A percentile compares a stretch with the other conserved stretches of the same genome.
Evolutionary conservation across 2,888 invertebrate genomes (phyloP).

Genomic region (Thereva nobilitata): DNA sequence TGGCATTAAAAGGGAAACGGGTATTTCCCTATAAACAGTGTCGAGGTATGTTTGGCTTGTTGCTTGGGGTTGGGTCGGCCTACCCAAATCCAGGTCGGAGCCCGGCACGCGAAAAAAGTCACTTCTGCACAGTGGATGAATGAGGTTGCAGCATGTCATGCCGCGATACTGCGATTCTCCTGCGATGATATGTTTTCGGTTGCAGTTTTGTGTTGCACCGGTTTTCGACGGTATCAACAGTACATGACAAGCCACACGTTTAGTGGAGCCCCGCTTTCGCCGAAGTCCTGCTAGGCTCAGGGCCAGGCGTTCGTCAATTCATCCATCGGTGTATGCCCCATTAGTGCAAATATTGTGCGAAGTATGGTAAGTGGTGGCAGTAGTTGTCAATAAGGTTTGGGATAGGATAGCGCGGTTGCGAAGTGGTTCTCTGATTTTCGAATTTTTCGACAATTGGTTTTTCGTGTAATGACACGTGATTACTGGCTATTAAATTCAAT

Average conservation of each 20-base stretch:
- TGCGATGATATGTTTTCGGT: constrained; percentile 24
- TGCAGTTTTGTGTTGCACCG: constrained; percentile 35
- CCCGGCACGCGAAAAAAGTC: constrained; percentile 27
- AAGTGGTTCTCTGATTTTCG: constrained; percentile 37
- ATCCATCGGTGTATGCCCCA: constrained; percentile 25
- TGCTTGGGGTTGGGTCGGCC: constrained; percentile 21
- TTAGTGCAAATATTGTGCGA: constrained; percentile 33
- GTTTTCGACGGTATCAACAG: constrained; percentile 17
- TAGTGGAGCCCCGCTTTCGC: constrained; percentile 21
- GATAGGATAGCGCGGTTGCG: constrained; percentile 32
- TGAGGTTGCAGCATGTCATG: constrained; percentile 31
- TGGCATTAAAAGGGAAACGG: constrained; percentile 26
- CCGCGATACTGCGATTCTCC: not conserved
- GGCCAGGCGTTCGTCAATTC: constrained; percentile 10
- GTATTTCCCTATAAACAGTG: constrained; percentile 28
- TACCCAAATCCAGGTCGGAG: constrained; percentile 12
- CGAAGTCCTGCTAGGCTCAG: not conserved
- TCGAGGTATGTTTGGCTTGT: constrained; percentile 33
- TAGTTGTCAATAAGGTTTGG: constrained; percentile 28
- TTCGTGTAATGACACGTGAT: constrained; percentile 40
- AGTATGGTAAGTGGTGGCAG: not conserved
- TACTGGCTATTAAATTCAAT: constrained; percentile 40
- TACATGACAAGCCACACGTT: constrained; percentile 35
- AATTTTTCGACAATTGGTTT: constrained; percentile 41
- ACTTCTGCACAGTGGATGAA: constrained; percentile 29